Evolutionary conservation across 2,888 invertebrate species (phyloP), one percentile per base, ranked within the genome.

Genomic region (Notodonta dromedarius): DNA sequence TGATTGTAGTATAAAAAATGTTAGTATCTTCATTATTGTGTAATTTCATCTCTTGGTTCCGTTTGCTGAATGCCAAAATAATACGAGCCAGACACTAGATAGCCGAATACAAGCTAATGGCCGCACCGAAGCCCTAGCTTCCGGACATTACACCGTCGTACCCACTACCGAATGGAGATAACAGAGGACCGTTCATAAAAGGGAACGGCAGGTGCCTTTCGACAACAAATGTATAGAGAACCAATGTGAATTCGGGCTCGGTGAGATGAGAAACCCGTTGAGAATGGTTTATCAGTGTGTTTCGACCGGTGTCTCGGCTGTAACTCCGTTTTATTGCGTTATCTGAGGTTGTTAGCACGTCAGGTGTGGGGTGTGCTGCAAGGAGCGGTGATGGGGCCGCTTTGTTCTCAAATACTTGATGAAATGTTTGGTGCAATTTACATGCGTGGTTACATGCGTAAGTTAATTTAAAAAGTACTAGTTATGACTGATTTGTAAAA

Each of bases 101-200:
- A 50, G 14, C 50, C 4, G n/a, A 50, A 16, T 16, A 50, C 16
- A 50, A 16, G 50, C 50, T 50, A 50, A 50, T 50, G 50, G 16
- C 14, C 9, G 50, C 16, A n/a, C n/a, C 46, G 14, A 52, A 52
- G 32, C 52, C 52, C 52, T 57, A 57, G 63, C 60, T 74, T 73
- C 63, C 70, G 73, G 70, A 69, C 69, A 77, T 77, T 72, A 73
- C 69, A 73, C 65, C 74, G 73, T 32, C 40, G 39, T 40, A 74
- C 69, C 73, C 69, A 67, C 70, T 73, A 62, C 73, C 75, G 74
- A 76, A 75, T 78, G 72, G 68, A 71, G 70, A 73, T 75, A 79
- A 74, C 71, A 70, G 66, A 65, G 61, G 71, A 70, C 61, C 68
- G 73, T 73, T 76, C 57, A 59, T 69, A 68, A 62, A 73, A 71